Conservation (phyloP, 1,140 invertebrate species). For the Plodia interpunctella region DNA sequence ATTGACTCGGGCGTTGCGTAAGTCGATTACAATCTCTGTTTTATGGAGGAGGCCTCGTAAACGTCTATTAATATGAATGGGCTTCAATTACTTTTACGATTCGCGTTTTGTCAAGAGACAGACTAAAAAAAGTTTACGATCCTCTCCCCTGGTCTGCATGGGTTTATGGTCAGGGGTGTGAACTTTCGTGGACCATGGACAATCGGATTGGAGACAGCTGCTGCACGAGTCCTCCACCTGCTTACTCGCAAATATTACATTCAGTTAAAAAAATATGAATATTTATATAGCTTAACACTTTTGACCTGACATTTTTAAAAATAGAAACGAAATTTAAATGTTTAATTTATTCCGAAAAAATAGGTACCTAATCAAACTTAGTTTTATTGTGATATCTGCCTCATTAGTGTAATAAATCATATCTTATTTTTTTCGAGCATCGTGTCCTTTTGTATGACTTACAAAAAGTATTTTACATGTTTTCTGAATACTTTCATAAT, state of each 20-base stretch:
- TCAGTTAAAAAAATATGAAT: neutral
- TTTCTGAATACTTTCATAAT: slow-evolving; percentile 1
- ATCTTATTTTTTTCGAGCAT: neutral
- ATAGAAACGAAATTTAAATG: neutral
- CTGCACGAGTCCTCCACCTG: slow-evolving; percentile 33
- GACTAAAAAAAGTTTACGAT: slow-evolving; percentile 72
- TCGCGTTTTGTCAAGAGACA: slow-evolving; percentile 68
- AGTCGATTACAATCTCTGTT: slow-evolving; percentile 72
- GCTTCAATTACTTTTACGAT: slow-evolving; percentile 75
- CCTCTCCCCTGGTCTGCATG: slow-evolving; percentile 55
- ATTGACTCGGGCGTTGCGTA: slow-evolving; percentile 50
- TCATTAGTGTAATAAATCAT: too few relatives aligned
- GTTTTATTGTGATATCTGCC: too few relatives aligned
- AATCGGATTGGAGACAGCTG: slow-evolving; percentile 51
- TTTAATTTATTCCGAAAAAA: neutral
- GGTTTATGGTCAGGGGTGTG: slow-evolving; percentile 49
- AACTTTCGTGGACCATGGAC: slow-evolving; percentile 39
- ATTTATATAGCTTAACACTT: neutral
- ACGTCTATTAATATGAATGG: slow-evolving; percentile 77
- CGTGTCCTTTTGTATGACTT: neutral
- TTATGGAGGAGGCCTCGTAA: slow-evolving; percentile 71
- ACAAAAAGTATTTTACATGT: neutral
- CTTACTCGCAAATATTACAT: slow-evolving; percentile 9
- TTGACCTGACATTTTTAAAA: neutral
- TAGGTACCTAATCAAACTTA: too few relatives aligned